phyloP scores from a whole-genome alignment of 2,888 invertebrate species.

The Monochamus alternatus region DNA sequence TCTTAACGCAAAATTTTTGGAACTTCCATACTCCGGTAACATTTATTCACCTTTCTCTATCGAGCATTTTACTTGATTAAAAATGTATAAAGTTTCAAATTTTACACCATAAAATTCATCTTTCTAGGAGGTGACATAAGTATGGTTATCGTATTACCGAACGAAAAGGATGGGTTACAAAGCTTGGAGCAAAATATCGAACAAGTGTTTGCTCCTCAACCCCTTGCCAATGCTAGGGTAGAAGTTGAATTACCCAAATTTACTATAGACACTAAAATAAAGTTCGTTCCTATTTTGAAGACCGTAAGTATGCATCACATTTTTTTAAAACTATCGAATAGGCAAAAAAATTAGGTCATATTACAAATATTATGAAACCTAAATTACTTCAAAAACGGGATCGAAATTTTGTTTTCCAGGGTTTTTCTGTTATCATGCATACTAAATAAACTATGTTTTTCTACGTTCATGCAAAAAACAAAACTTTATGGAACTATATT shows the following conservation, averaged over 20 bases:
- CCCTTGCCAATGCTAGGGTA: conserved; percentile 44
- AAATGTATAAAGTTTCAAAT: too few species aligned
- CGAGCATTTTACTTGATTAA: too few species aligned
- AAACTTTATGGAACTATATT: too few species aligned
- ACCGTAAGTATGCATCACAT: conserved; percentile 47
- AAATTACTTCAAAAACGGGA: too few species aligned
- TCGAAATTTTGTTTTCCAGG: too few species aligned
- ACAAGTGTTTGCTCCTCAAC: conserved; percentile 41
- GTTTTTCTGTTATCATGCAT: too few species aligned
- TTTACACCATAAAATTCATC: too few species aligned
- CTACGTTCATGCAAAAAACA: too few species aligned
- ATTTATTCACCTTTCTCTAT: neutral
- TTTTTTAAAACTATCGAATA: neutral
- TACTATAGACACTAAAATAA: conserved; percentile 51
- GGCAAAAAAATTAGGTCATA: too few species aligned
- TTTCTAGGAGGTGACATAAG: conserved; percentile 49
- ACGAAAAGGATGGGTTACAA: conserved; percentile 53
- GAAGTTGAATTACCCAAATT: conserved; percentile 56
- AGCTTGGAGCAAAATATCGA: conserved; percentile 46
- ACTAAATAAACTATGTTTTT: too few species aligned
- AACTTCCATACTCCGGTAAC: conserved; percentile 53
- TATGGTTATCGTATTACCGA: conserved; percentile 59
- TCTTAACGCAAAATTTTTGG: conserved; percentile 60
- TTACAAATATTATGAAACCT: too few species aligned
- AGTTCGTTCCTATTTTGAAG: conserved; percentile 55